Base-by-base conservation (phyloP, 2,888 invertebrate genomes). In the Eugnorisma glareosa region DNA sequence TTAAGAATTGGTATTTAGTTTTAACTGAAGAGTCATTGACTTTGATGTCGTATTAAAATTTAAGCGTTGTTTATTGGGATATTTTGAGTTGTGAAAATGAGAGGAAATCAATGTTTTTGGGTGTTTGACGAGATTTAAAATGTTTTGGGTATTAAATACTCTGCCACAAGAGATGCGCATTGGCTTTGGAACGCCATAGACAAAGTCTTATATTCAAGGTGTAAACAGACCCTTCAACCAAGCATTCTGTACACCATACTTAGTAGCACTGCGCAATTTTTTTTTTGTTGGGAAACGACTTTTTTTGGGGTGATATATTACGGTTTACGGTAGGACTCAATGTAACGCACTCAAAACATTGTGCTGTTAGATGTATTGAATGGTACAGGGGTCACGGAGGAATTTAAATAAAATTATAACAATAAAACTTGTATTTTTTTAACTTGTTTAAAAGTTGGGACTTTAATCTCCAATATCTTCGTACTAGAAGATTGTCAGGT, bases 31-130 rank as follows among this genome's bases (percentile, higher is more conserved):
- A 68, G 18, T 57, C n/a, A 35, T 43, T 67, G 68, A 68, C 73
- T 81, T 85, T 81, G 83, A 76, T 81, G 85, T 76, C 28, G 59
- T 64, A 76, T 68, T 71, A 61, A 76, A 81, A 54, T 54, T 7
- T 24, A 28, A 69, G 59, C 48, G 13, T 37, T 40, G 57, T 59
- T 71, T 71, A 18, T 67, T 35, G 63, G 3, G 13, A 37, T 54
- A 54, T 81, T 77, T 77, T 68, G 15, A 67, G 57, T 57, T 69
- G 5, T 37, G 40, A 31, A 59, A 57, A 28, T 66, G 15, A 31
- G 68, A 2, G 45, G 11, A 31, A 35, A 37, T 51, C 18, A 79
- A 71, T 66, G 35, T 51, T 64, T n/a, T 72, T 72, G n/a, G 37
- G 37, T 48, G 15, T 45, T 68, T 37, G 3, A n/a, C 10, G 31